These are phyloP conservation scores for Diploptera punctata DNA, from an alignment of 2,888 invertebrate genomes.

Conservation along the genomic window DNA sequence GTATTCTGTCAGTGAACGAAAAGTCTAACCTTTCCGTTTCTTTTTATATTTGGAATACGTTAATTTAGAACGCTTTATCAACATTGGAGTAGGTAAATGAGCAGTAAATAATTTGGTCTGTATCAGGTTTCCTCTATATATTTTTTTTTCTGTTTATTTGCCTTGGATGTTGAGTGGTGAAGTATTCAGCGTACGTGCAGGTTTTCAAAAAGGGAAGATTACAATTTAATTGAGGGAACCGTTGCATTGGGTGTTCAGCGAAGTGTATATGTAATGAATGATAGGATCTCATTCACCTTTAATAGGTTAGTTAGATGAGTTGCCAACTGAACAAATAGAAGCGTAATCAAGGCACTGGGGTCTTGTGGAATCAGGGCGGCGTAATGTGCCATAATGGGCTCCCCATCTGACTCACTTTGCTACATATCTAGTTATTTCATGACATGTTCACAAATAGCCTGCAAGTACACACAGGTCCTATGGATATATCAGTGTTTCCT, in stretches of 20 bases:
- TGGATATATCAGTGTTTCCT: too few species aligned
- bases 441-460: too few species aligned
- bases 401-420: slow-evolving; percentile 9
- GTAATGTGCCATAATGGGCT: slow-evolving; percentile 15
- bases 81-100: too few species aligned
- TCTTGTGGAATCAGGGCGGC: not conserved
- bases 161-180: too few species aligned
- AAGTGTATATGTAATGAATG: not conserved
- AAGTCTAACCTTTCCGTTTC: too few species aligned
- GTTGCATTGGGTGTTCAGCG: not conserved
- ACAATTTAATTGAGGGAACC: not conserved
- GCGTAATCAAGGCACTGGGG: slow-evolving; percentile 14
- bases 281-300: slow-evolving; percentile 8
- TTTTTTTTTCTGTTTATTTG: too few species aligned
- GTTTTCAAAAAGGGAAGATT: slow-evolving; percentile 5
- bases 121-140: too few species aligned
- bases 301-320: not conserved
- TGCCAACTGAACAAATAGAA: slow-evolving; percentile 17
- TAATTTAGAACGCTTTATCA: too few species aligned
- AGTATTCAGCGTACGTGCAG: not conserved
- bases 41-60: too few species aligned
- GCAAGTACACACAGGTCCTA: too few species aligned
- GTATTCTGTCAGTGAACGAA: too few species aligned
- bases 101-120: too few species aligned
- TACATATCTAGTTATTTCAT: slow-evolving; percentile 16